Evolutionary conservation across 1,140 invertebrate species (phyloP).

Genomic region (Drosophila oshimai): DNA sequence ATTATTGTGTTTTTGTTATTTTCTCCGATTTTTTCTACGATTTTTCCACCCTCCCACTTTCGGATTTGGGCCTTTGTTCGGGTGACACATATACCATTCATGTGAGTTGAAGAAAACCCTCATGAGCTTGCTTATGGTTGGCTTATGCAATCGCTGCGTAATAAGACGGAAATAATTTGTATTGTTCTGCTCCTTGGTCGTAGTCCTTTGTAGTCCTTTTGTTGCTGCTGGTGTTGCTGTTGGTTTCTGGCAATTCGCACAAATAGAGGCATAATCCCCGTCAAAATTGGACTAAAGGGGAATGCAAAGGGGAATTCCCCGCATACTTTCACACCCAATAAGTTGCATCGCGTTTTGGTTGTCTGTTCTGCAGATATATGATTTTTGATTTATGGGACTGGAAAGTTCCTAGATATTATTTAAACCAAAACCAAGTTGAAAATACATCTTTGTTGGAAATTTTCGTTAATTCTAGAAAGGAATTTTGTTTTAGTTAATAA

Average conservation of each 20-base stretch:
- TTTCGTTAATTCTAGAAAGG: too few relatives aligned
- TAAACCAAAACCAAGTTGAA: not conserved
- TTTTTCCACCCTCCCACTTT: not conserved
- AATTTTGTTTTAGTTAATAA: too few relatives aligned
- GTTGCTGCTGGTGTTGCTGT: constrained; percentile 2
- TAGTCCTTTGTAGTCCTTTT: constrained; percentile 8
- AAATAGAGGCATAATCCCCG: constrained; percentile 20
- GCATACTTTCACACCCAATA: constrained; percentile 20
- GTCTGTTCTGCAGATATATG: not conserved
- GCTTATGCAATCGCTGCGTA: constrained; percentile 71
- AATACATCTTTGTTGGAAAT: too few relatives aligned
- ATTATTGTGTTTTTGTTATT: constrained; percentile 53
- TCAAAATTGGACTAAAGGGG: constrained; percentile 1
- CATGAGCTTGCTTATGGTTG: constrained; percentile 55
- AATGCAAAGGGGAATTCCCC: constrained; percentile 22
- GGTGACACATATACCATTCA: constrained; percentile 37
- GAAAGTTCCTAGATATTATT: not conserved
- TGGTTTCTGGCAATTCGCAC: constrained; percentile 6
- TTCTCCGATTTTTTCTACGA: constrained; percentile 20
- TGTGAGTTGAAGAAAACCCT: constrained; percentile 22
- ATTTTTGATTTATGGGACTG: not conserved
- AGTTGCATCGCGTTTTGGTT: not conserved
- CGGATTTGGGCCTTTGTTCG: constrained; percentile 24
- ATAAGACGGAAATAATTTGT: constrained; percentile 78
- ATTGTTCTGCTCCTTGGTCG: constrained; percentile 34